These are phyloP conservation scores for Bovichtus diacanthus DNA, from an alignment of 2,797 vertebrate species.

Conservation along the genomic window DNA sequence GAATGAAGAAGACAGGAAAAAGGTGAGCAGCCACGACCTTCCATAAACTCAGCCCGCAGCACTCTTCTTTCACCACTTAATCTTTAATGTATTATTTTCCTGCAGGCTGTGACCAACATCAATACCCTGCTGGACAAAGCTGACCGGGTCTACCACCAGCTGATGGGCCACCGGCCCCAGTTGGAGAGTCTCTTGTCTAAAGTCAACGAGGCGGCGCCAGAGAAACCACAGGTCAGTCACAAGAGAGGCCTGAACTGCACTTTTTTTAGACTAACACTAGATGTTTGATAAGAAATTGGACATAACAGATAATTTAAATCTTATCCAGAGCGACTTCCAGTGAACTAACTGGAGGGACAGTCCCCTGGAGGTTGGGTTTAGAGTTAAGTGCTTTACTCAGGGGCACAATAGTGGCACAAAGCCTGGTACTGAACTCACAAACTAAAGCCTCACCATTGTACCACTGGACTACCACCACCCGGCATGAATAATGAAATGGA, in stretches of 20 bases:
- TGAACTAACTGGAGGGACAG: no score
- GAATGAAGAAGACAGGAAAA: constrained; percentile 98
- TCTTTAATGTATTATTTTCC: background rate
- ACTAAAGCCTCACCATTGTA: no score
- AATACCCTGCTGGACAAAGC: constrained; percentile 98
- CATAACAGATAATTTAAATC: no score
- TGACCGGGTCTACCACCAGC: constrained; percentile 97
- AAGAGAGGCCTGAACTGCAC: background rate
- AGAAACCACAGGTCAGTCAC: constrained; percentile 94
- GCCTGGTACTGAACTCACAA: no score
- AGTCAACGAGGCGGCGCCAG: constrained; percentile 97
- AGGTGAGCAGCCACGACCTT: constrained; percentile 79
- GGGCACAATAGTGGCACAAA: no score
- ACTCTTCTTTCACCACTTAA: background rate
- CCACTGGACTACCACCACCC: no score
- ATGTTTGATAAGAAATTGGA: background rate
- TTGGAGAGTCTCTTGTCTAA: constrained; percentile 96
- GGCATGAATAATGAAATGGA: background rate
- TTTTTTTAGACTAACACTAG: background rate
- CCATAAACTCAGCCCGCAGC: background rate
- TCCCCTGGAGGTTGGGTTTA: no score
- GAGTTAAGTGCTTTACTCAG: no score
- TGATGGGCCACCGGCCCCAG: constrained; percentile 98
- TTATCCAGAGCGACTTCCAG: no score
- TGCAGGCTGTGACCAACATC: constrained; percentile 97